phyloP scores from a whole-genome alignment of 2,888 invertebrate genomes.

The Cephus pulcher region DNA sequence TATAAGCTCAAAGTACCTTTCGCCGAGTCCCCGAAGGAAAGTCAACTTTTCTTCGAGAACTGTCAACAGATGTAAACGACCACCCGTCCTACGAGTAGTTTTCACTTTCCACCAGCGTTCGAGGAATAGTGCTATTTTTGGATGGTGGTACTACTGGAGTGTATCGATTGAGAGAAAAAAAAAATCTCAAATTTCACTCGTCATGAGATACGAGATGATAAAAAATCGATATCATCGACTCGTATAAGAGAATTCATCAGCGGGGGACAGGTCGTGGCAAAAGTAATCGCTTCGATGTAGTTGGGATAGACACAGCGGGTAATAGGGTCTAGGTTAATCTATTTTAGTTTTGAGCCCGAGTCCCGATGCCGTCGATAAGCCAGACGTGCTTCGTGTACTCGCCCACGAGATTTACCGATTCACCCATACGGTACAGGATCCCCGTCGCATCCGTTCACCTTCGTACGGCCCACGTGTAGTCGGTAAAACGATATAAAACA shows the following conservation, averaged over 20 bases:
- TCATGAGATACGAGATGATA: neutral
- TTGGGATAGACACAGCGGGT: neutral
- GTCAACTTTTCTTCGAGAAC: neutral
- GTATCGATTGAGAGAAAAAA: neutral
- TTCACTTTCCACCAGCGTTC: neutral
- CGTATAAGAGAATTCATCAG: neutral
- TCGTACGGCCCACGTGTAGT: neutral
- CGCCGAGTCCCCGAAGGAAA: neutral
- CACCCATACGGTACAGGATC: neutral
- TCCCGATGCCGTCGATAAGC: neutral
- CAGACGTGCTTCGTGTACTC: neutral
- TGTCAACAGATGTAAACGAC: neutral
- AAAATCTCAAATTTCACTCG: neutral
- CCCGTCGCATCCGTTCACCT: neutral
- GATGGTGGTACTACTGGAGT: neutral
- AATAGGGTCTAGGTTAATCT: neutral
- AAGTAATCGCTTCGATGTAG: neutral
- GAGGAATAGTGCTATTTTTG: neutral
- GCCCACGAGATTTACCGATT: neutral
- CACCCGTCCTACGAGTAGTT: neutral
- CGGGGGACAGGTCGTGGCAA: neutral
- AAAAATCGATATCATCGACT: neutral
- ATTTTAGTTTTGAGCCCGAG: neutral
- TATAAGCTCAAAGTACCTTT: neutral
- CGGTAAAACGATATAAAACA: neutral